phyloP scores from a whole-genome alignment of 92 coral and sea anemone genomes.

The Porites evermanni region DNA sequence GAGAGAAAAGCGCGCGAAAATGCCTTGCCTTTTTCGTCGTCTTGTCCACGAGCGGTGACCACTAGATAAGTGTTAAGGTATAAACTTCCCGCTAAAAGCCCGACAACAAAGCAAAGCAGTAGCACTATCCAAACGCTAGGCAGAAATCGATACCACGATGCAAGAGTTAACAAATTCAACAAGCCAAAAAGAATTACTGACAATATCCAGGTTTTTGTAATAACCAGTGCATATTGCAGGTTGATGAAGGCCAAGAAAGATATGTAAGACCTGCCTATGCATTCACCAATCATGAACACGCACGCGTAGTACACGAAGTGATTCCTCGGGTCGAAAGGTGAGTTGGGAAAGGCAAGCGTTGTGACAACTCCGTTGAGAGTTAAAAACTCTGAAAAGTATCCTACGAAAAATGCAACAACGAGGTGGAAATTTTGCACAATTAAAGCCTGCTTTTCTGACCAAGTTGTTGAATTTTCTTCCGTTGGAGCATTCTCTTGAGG shows the following conservation, averaged over 20 bases:
- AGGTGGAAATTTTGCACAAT: slow-evolving; percentile 44
- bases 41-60: slow-evolving; percentile 44
- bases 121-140: slow-evolving; percentile 71
- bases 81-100: slow-evolving; percentile 70
- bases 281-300: slow-evolving; percentile 72
- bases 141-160: slow-evolving; percentile 80
- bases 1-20: slow-evolving; percentile 91
- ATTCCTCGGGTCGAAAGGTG: slow-evolving; percentile 77
- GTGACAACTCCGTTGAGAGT: slow-evolving; percentile 79
- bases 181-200: slow-evolving; percentile 51
- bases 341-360: slow-evolving; percentile 69
- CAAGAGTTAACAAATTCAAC: slow-evolving; percentile 54
- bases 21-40: slow-evolving; percentile 54
- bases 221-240: slow-evolving; percentile 26
- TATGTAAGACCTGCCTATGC: slow-evolving; percentile 75
- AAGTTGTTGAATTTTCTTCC: slow-evolving; percentile 19
- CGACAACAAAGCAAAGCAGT: slow-evolving; percentile 58
- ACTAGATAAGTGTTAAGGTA: slow-evolving; percentile 73
- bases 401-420: slow-evolving; percentile 51
- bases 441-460: slow-evolving; percentile 57
- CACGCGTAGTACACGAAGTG: slow-evolving; percentile 79
- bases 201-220: slow-evolving; percentile 75
- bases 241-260: slow-evolving; percentile 26
- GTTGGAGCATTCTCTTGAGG: slow-evolving; percentile 20
- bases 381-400: slow-evolving; percentile 70